phyloP scores from a whole-genome alignment of 2,113 vertebrate species.

The Dermatemys mawii region DNA sequence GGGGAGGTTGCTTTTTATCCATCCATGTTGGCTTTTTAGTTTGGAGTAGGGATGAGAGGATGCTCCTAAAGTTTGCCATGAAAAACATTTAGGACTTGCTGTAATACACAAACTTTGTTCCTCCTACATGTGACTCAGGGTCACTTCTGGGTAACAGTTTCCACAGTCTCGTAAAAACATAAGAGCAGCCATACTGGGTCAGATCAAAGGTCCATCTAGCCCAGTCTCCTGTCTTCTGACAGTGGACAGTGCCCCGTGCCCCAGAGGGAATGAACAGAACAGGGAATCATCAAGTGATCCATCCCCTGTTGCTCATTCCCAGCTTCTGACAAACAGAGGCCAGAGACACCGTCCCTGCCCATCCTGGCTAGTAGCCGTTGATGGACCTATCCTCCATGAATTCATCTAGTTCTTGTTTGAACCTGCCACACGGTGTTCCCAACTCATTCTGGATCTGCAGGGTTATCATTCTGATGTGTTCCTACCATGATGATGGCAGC shows the following conservation, averaged over 20 bases:
- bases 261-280: too few relatives aligned
- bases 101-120: not conserved
- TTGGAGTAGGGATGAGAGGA: not conserved
- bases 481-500: not conserved
- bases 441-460: not conserved
- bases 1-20: fast-evolving
- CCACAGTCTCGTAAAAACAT: fast-evolving
- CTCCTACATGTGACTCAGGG: not conserved
- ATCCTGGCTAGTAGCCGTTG: too few relatives aligned
- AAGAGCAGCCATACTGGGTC: too few relatives aligned
- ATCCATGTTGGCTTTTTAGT: fast-evolving
- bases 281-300: too few relatives aligned
- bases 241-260: too few relatives aligned
- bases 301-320: too few relatives aligned
- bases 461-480: not conserved
- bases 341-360: too few relatives aligned
- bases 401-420: fast-evolving
- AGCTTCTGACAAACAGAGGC: too few relatives aligned
- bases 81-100: not conserved
- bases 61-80: not conserved
- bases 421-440: not conserved
- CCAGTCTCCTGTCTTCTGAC: too few relatives aligned
- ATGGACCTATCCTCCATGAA: too few relatives aligned
- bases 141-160: not conserved
- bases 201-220: too few relatives aligned